These are phyloP conservation scores for Archaeoteleia sp. DNA, from an alignment of 2,888 invertebrate genomes.

Conservation along the genomic window DNA sequence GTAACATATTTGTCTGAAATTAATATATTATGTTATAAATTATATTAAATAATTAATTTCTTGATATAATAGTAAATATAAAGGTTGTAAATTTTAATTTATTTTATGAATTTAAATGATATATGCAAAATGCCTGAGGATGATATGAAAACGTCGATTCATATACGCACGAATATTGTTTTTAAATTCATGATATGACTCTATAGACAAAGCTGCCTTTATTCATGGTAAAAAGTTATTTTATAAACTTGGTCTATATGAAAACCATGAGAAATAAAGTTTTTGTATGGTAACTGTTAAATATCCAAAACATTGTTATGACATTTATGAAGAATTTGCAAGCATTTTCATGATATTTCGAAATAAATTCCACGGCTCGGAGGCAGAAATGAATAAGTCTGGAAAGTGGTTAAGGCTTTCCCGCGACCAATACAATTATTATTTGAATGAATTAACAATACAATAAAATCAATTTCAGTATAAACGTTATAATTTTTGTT, in stretches of 20 bases:
- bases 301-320: constrained; percentile 24
- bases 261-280: constrained; percentile 17
- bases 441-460: constrained; percentile 8
- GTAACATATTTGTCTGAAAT: too few species aligned
- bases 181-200: too few species aligned
- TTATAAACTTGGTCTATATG: constrained; percentile 15
- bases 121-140: too few species aligned
- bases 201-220: too few species aligned
- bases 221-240: constrained; percentile 26
- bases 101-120: too few species aligned
- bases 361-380: constrained; percentile 15
- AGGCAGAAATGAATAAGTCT: constrained; percentile 1
- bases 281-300: constrained; percentile 13
- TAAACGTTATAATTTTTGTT: not conserved
- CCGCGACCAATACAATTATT: constrained; percentile 7
- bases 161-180: too few species aligned
- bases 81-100: too few species aligned
- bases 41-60: too few species aligned
- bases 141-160: too few species aligned
- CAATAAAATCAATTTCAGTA: too few species aligned
- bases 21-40: too few species aligned
- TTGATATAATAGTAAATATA: too few species aligned
- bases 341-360: constrained; percentile 10
- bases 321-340: constrained; percentile 24
- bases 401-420: constrained; percentile 1